phyloP scores from a whole-genome alignment of 2,797 vertebrate species.

The Potorous gilbertii region DNA sequence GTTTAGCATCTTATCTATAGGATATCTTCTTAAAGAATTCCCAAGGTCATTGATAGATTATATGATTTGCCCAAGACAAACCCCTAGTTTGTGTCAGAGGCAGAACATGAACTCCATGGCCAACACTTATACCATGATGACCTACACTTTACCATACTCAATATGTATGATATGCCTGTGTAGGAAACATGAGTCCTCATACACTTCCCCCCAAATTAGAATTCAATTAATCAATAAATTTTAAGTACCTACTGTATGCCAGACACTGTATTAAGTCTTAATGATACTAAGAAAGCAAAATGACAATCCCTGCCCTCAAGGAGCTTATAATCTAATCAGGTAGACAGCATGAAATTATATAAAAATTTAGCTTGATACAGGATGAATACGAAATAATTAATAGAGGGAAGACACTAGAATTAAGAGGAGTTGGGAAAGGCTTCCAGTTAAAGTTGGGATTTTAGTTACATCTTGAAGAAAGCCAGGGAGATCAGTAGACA shows the following conservation, averaged over 20 bases:
- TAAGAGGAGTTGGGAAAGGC: too few relatives aligned
- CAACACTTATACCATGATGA: not conserved
- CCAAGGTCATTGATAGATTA: not conserved
- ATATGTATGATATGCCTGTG: not conserved
- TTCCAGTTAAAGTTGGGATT: too few relatives aligned
- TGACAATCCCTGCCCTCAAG: not conserved
- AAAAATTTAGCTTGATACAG: not conserved
- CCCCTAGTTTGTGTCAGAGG: not conserved
- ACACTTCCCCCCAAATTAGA: not conserved
- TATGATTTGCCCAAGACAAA: not conserved
- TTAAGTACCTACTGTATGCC: not conserved
- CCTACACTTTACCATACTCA: not conserved
- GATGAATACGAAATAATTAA: not conserved
- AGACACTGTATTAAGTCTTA: not conserved
- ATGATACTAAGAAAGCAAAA: not conserved
- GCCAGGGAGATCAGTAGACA: too few relatives aligned
- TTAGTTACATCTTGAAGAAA: too few relatives aligned
- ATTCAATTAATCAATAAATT: not conserved
- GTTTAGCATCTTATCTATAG: not conserved
- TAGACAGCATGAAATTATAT: not conserved
- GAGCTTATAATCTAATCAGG: not conserved
- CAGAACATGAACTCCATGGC: not conserved
- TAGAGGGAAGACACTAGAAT: not conserved
- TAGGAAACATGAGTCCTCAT: not conserved
- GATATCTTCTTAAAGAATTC: not conserved